Percentiles rank a stretch among this genome's conserved stretches.
These are phyloP conservation scores for Leptocoma aspasia DNA, from an alignment of 2,113 vertebrate genomes.

Conservation along the genomic window DNA sequence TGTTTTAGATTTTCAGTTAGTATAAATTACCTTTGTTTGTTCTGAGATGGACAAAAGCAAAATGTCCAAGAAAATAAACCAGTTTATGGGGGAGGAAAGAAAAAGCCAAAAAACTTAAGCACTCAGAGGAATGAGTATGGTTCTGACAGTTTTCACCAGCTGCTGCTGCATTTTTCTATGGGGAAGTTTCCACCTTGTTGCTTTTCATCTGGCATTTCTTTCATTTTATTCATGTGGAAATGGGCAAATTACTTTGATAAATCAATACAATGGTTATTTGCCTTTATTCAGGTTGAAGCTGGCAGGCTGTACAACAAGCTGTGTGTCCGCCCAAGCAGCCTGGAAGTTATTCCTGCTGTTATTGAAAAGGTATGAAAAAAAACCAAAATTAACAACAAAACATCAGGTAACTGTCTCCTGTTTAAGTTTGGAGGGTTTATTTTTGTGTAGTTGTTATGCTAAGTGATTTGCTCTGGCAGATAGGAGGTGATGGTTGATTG, in stretches of 20 bases:
- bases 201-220: background rate
- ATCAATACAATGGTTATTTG: background rate
- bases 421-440: background rate
- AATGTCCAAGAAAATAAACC: background rate
- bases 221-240: background rate
- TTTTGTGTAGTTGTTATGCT: background rate
- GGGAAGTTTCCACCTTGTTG: background rate
- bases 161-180: background rate
- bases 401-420: background rate
- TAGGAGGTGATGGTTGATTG: background rate
- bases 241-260: background rate
- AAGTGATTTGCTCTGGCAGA: background rate
- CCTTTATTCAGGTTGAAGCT: slow-evolving; percentile 85
- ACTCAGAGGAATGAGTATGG: rapidly evolving
- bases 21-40: background rate
- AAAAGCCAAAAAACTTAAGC: background rate
- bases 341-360: slow-evolving; percentile 84
- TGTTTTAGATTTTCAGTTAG: background rate
- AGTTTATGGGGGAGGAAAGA: background rate
- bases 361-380: slow-evolving; percentile 88
- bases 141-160: background rate
- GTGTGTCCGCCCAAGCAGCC: slow-evolving; percentile 84
- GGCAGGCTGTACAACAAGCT: slow-evolving; percentile 94
- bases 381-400: background rate
- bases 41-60: background rate